Conservation (phyloP, 2,797 vertebrate species). For the Glyptemys insculpta region DNA sequence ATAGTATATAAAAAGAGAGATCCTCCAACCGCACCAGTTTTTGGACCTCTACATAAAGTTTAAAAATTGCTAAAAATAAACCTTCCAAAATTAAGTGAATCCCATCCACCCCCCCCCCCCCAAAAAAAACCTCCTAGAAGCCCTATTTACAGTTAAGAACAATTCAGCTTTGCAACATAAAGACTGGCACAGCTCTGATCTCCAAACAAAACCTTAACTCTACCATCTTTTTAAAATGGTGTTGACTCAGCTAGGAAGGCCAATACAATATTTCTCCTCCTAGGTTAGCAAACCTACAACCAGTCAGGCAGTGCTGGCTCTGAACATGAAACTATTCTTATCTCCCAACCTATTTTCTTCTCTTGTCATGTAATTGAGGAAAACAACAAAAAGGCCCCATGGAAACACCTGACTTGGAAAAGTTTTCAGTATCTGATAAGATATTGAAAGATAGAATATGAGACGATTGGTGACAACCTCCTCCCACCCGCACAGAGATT, state of each 20-base stretch:
- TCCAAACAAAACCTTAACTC: background rate
- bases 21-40: fast-evolving
- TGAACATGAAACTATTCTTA: background rate
- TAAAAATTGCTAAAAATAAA: background rate
- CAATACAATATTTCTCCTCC: background rate
- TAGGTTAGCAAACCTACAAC: background rate
- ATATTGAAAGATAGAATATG: background rate
- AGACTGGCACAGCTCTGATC: background rate
- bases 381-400: background rate
- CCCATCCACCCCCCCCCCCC: background rate
- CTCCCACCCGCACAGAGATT: background rate
- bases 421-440: background rate
- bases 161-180: background rate
- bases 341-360: background rate
- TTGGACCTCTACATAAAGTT: background rate
- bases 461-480: background rate
- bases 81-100: background rate
- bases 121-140: background rate
- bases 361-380: background rate
- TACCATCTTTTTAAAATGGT: background rate
- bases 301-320: background rate
- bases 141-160: background rate
- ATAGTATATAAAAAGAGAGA: background rate
- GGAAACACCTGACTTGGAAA: background rate
- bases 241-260: background rate